These are phyloP conservation scores for Petaurus breviceps DNA, from an alignment of 2,113 vertebrate genomes.

Conservation along the genomic window DNA sequence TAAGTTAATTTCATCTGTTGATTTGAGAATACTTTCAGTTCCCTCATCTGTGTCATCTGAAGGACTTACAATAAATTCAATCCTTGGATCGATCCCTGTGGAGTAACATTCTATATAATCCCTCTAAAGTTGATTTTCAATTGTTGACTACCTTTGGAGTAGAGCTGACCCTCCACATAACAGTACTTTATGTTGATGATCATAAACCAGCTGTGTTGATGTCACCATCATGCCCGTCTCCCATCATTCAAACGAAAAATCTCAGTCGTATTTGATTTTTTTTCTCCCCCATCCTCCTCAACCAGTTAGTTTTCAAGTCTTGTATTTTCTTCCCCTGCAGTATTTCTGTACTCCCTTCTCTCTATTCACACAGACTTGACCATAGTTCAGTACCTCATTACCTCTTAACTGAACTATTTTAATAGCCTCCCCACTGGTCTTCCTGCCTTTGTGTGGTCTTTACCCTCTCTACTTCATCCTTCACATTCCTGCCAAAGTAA, in stretches of 20 bases:
- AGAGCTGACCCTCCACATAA: neutral
- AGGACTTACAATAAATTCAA: constrained; percentile 23
- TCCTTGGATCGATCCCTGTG: neutral
- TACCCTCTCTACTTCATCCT: neutral
- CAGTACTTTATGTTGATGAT: neutral
- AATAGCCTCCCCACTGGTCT: neutral
- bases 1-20: constrained; percentile 29
- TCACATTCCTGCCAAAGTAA: neutral
- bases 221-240: neutral
- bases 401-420: neutral
- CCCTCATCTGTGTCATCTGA: constrained; percentile 10
- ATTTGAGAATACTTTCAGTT: neutral
- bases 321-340: neutral
- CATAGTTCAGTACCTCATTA: neutral
- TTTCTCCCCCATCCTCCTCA: neutral
- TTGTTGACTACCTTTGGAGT: constrained; percentile 6
- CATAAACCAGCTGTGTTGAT: neutral
- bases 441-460: neutral
- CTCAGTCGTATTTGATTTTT: neutral
- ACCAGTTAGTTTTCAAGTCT: neutral
- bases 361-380: neutral
- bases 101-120: neutral
- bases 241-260: neutral
- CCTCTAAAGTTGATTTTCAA: constrained; percentile 10
- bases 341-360: neutral